Percentiles rank a stretch among this genome's conserved stretches.
Conservation (phyloP, 2,113 vertebrate species). For the Serinus canaria region DNA sequence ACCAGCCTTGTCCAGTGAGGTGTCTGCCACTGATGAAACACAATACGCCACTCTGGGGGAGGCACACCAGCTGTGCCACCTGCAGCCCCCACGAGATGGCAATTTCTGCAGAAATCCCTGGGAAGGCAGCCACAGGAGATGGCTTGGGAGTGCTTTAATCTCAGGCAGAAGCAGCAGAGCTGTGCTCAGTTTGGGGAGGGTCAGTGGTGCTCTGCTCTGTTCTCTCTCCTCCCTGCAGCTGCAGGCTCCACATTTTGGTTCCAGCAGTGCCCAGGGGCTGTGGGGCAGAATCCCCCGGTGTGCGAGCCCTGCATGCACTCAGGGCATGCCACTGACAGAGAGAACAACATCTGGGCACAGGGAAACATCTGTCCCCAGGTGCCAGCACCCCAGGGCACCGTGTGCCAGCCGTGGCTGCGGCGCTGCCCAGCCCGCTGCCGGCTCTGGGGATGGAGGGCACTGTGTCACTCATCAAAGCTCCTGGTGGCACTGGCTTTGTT, state of each 20-base stretch:
- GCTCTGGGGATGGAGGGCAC: not conserved
- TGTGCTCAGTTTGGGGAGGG: not conserved
- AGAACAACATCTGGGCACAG: not conserved
- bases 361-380: not conserved
- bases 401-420: not conserved
- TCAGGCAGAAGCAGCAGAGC: not conserved
- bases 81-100: not conserved
- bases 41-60: accelerated
- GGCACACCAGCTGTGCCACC: not conserved
- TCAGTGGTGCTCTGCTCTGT: not conserved
- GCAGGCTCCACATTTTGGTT: not conserved
- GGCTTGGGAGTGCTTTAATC: not conserved
- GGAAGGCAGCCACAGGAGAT: not conserved
- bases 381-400: not conserved
- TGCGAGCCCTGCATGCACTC: not conserved
- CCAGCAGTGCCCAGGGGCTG: not conserved
- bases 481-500: not conserved
- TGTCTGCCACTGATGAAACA: not conserved
- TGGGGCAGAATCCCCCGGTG: not conserved
- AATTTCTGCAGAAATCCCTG: not conserved
- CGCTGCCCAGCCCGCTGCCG: not conserved
- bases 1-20: not conserved
- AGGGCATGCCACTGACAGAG: not conserved
- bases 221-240: accelerated
- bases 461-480: not conserved